Percentiles rank a stretch among this genome's conserved stretches.
Evolutionary conservation across 2,888 invertebrate genomes (phyloP).

Genomic region (Sylvicola fuscatus): DNA sequence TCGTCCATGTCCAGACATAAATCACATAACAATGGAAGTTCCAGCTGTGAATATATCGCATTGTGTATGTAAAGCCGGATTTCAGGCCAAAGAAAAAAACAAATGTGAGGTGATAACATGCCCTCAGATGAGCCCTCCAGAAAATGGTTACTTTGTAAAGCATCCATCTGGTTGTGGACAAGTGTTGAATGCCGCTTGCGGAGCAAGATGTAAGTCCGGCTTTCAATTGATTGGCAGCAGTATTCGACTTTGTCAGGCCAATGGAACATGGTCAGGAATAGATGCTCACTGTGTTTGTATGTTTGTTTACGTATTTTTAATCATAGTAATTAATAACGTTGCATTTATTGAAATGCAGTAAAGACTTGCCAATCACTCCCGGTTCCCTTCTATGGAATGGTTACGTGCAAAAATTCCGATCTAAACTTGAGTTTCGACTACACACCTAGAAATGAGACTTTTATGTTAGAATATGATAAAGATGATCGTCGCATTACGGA

Average conservation of each 20-base stretch:
- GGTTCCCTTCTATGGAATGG: conserved; percentile 33
- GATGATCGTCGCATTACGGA: conserved; percentile 11
- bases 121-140: conserved; percentile 33
- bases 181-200: conserved; percentile 48
- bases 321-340: conserved; percentile 1
- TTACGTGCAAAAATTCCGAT: conserved; percentile 29
- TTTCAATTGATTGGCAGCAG: conserved; percentile 31
- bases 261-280: conserved; percentile 45
- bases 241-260: conserved; percentile 38
- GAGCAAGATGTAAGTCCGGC: conserved; percentile 42
- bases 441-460: conserved; percentile 12
- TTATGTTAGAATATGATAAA: conserved; percentile 10
- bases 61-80: conserved; percentile 42
- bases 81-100: conserved; percentile 25
- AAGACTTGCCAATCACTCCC: conserved; percentile 36
- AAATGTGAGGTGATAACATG: conserved; percentile 38
- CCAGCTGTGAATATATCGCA: conserved; percentile 32
- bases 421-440: conserved; percentile 12
- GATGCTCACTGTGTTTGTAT: conserved; percentile 38
- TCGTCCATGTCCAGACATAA: conserved; percentile 37
- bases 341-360: conserved; percentile 25
- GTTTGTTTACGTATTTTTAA: conserved; percentile 10
- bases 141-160: conserved; percentile 45
- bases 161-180: conserved; percentile 32
- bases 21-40: conserved; percentile 33